Conservation (phyloP, 2,888 invertebrate genomes). For the Horisme vitalbata region DNA sequence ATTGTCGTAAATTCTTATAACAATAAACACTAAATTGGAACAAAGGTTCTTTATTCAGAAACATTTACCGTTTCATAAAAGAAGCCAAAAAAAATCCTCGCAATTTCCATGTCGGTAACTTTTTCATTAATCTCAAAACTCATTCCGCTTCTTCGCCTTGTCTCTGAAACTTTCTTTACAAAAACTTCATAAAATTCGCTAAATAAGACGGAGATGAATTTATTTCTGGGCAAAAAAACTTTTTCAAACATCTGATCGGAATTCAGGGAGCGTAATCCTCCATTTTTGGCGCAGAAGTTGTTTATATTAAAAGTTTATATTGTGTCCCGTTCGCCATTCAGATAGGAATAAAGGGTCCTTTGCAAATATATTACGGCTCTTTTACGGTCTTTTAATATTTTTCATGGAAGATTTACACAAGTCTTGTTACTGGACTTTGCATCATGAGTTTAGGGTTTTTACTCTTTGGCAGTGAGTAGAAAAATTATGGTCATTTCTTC, state of each 20-base stretch:
- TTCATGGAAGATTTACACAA: background rate
- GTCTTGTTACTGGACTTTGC: background rate
- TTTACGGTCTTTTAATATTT: background rate
- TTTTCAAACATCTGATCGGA: slow-evolving; percentile 21
- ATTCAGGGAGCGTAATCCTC: slow-evolving; percentile 19
- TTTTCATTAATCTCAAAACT: slow-evolving; percentile 22
- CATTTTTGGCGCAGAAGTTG: slow-evolving; percentile 12
- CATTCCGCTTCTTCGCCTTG: slow-evolving; percentile 16
- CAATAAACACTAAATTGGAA: background rate
- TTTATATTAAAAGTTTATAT: slow-evolving; percentile 34
- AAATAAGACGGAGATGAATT: slow-evolving; percentile 21
- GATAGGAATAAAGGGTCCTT: background rate
- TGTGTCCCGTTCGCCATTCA: slow-evolving; percentile 12
- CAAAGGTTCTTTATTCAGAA: background rate
- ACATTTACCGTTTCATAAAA: slow-evolving; percentile 14
- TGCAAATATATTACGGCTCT: slow-evolving; percentile 1
- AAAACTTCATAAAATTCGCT: slow-evolving; percentile 24
- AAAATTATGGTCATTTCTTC: too few relatives aligned
- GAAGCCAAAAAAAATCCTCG: slow-evolving; percentile 10
- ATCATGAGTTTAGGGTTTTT: background rate
- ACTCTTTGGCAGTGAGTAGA: too few relatives aligned
- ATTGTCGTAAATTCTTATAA: background rate
- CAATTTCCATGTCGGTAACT: slow-evolving; percentile 12
- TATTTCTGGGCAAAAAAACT: slow-evolving; percentile 20
- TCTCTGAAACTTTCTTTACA: slow-evolving; percentile 14